Evolutionary conservation across 2,888 invertebrate species (phyloP), one percentile per base, ranked within the genome.

Genomic region (Enoplolaimus lenunculus): DNA sequence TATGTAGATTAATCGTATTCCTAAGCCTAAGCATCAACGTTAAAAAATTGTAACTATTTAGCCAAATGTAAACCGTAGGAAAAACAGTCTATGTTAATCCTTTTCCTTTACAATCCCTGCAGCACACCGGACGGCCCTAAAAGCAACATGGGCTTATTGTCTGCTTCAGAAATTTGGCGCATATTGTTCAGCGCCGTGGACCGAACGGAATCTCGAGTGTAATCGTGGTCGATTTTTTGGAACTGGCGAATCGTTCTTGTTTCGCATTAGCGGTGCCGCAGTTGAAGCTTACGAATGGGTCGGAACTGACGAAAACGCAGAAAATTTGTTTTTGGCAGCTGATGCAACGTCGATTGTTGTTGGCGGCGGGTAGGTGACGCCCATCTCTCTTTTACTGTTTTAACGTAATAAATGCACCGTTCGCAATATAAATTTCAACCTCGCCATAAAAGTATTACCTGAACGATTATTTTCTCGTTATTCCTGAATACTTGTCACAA

Each of bases 291-390:
- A 29, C 33, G 21, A 28, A 21, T 69, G 69, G 69, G 69, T 67
- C 2, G 59, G 69, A 2, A 2, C 3, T 2, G 7, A 3, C 29
- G 33, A 29, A 2, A 59, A 69, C 26, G 60, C 29, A 2, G 68
- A 69, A 29, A 33, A 66, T n/a, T 33, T 69, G 45, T 69, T 69
- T 33, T 7, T 34, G 45, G 29, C 69, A 59, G 69, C 69, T 62
- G 64, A 69, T 30, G 2, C 7, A 2, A 67, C 62, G 26, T 30
- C 30, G 29, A 2, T 69, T 7, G 29, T 26, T 3, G 62, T 69
- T n/a, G 69, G 69, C n/a, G 69, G 69, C 26, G 69, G 69, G 69
- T 69, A 28, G 62, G 64, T 67, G n/a, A n/a, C n/a, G n/a, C n/a
- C n/a, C n/a, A n/a, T n/a, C n/a, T n/a, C n/a, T n/a, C n/a, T n/a